A percentile compares a stretch with the other conserved stretches of the same genome.
phyloP scores from a whole-genome alignment of 2,888 invertebrate species.

The Alviniconcha strummeri region DNA sequence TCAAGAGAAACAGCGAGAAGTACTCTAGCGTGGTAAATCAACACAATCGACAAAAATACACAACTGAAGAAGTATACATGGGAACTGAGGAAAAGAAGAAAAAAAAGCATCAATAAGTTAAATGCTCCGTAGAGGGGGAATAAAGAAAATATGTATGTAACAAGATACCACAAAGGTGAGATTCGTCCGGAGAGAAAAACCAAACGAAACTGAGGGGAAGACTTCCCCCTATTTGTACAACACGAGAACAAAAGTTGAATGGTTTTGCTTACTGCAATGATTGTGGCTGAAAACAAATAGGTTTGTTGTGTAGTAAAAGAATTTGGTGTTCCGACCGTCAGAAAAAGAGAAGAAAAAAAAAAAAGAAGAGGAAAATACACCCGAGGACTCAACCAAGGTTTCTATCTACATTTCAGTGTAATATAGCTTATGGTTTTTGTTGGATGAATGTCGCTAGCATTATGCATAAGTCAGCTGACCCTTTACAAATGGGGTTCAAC shows the following conservation, averaged over 20 bases:
- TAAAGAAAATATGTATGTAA: conserved; percentile 23
- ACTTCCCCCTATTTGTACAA: neutral
- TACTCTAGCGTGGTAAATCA: conserved; percentile 21
- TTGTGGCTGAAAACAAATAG: conserved; percentile 16
- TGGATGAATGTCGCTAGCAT: conserved; percentile 15
- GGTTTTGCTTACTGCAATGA: neutral
- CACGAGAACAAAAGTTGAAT: neutral
- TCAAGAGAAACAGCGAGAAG: conserved; percentile 17
- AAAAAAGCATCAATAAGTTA: conserved; percentile 29
- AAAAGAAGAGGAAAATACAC: neutral
- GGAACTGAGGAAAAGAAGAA: conserved; percentile 19
- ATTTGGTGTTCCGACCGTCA: neutral
- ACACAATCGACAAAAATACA: conserved; percentile 29
- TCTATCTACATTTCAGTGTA: neutral
- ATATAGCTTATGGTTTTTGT: conserved; percentile 11
- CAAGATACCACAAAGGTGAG: conserved; percentile 19
- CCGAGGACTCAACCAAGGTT: conserved; percentile 9
- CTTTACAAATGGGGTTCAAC: neutral
- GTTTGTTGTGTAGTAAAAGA: neutral
- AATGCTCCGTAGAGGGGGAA: conserved; percentile 2
- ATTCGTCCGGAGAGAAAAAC: neutral
- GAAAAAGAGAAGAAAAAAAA: neutral
- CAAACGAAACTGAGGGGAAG: neutral
- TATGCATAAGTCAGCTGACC: conserved; percentile 12
- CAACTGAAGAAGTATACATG: conserved; percentile 25